Evolutionary conservation across 2,113 vertebrate genomes (phyloP).

Genomic region (Numenius arquata): DNA sequence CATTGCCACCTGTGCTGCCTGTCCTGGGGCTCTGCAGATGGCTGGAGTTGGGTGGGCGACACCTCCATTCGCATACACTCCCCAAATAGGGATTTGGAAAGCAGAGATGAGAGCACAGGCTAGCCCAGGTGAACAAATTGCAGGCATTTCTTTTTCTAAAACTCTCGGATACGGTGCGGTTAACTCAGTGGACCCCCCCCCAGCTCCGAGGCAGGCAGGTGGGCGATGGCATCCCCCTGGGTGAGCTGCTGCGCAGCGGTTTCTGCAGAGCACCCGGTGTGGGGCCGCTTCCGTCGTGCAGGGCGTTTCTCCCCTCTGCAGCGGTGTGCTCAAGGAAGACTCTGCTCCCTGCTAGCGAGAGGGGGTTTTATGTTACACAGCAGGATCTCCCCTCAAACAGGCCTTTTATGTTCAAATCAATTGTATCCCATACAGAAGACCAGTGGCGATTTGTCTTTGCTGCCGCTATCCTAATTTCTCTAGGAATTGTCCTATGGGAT

Average conservation of each 20-base stretch:
- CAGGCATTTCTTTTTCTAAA: not conserved
- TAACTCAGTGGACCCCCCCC: not conserved
- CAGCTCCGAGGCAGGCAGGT: not conserved
- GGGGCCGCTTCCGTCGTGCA: not conserved
- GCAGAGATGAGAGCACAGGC: not conserved
- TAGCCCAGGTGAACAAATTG: not conserved
- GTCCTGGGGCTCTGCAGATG: not conserved
- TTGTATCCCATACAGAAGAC: not conserved
- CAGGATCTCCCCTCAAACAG: not conserved
- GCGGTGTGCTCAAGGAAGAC: not conserved
- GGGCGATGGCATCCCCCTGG: not conserved
- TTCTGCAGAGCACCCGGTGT: not conserved
- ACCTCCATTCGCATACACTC: not conserved
- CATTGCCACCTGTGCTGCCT: not conserved
- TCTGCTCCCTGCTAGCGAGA: not conserved
- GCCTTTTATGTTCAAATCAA: not conserved
- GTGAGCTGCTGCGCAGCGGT: not conserved
- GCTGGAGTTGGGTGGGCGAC: not conserved
- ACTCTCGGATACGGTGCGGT: rapidly evolving
- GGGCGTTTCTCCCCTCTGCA: not conserved
- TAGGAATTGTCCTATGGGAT: not conserved
- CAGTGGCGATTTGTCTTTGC: not conserved
- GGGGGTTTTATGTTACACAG: not conserved
- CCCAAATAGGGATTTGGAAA: not conserved
- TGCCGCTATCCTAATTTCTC: not conserved